A percentile compares a stretch with the other conserved stretches of the same genome.
phyloP scores from a whole-genome alignment of 1,140 invertebrate species.

The Varroa destructor region DNA sequence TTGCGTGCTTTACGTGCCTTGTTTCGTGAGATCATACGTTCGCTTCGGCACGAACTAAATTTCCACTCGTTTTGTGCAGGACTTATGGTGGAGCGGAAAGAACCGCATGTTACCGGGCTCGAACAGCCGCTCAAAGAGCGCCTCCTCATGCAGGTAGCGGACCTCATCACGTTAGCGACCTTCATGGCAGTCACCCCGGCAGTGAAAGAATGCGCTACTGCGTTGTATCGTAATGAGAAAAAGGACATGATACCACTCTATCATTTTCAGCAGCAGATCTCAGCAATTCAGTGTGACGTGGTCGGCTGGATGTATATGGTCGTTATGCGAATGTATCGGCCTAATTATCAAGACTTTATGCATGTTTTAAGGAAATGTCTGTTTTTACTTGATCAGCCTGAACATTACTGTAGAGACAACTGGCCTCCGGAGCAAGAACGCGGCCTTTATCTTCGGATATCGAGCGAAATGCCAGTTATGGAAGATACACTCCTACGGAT shows the following conservation, averaged over 20 bases:
- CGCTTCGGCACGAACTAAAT: constrained; percentile 63
- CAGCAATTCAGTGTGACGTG: constrained; percentile 63
- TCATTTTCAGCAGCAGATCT: constrained; percentile 55
- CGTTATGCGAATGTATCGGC: constrained; percentile 58
- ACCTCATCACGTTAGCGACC: constrained; percentile 70
- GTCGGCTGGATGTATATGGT: constrained; percentile 70
- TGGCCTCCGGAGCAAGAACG: constrained; percentile 83
- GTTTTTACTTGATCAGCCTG: constrained; percentile 4
- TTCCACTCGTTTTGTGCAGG: constrained; percentile 54
- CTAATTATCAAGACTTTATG: constrained; percentile 56
- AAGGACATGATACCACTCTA: constrained; percentile 45
- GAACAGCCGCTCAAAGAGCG: constrained; percentile 49
- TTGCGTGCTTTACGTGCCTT: constrained; percentile 65
- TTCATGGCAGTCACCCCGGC: constrained; percentile 62
- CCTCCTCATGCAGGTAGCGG: constrained; percentile 64
- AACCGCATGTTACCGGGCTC: constrained; percentile 40
- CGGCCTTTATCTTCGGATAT: constrained; percentile 57
- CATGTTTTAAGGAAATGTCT: constrained; percentile 45
- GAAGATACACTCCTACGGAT: constrained; percentile 68
- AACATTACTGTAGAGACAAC: constrained; percentile 78
- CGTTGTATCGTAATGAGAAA: constrained; percentile 49
- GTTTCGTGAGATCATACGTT: constrained; percentile 71
- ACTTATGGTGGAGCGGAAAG: constrained; percentile 51
- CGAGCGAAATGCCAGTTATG: constrained; percentile 67
- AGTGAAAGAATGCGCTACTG: constrained; percentile 54